These are phyloP conservation scores for Sprattus sprattus DNA, from an alignment of 2,113 vertebrate species.

Conservation along the genomic window DNA sequence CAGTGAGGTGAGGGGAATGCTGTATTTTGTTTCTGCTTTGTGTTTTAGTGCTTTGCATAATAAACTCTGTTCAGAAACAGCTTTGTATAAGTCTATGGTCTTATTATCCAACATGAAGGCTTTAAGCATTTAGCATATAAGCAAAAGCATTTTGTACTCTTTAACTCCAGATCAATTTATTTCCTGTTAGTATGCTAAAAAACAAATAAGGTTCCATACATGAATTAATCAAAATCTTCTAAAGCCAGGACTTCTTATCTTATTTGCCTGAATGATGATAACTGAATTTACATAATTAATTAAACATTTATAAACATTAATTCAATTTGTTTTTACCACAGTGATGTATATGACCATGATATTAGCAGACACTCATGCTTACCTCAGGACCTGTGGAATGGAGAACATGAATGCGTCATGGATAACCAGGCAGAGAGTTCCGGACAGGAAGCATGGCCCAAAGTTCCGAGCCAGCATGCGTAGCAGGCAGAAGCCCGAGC, in stretches of 20 bases:
- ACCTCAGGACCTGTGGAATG: conserved; percentile 83
- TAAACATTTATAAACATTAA: no score
- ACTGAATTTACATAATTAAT: no score
- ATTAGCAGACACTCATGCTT: conserved; percentile 6
- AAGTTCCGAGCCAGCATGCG: conserved; percentile 69
- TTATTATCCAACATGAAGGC: not conserved
- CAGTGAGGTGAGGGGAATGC: not conserved
- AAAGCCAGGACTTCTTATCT: no score
- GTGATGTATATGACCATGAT: no score
- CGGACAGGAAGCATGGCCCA: conserved; percentile 72
- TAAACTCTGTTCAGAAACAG: not conserved
- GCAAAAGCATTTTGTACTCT: not conserved
- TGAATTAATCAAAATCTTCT: not conserved
- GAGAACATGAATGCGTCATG: conserved; percentile 81
- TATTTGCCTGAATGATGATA: no score
- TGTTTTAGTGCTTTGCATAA: not conserved
- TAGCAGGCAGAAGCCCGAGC: conserved; percentile 59
- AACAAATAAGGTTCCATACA: not conserved
- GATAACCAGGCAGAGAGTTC: conserved; percentile 71
- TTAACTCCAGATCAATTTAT: not conserved
- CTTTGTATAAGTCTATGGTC: not conserved
- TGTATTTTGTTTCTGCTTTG: not conserved
- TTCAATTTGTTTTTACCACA: no score
- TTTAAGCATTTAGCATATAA: not conserved
- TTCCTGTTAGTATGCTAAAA: not conserved